These are phyloP conservation scores for Netelia inedita DNA, from an alignment of 2,888 invertebrate genomes.

Conservation along the genomic window DNA sequence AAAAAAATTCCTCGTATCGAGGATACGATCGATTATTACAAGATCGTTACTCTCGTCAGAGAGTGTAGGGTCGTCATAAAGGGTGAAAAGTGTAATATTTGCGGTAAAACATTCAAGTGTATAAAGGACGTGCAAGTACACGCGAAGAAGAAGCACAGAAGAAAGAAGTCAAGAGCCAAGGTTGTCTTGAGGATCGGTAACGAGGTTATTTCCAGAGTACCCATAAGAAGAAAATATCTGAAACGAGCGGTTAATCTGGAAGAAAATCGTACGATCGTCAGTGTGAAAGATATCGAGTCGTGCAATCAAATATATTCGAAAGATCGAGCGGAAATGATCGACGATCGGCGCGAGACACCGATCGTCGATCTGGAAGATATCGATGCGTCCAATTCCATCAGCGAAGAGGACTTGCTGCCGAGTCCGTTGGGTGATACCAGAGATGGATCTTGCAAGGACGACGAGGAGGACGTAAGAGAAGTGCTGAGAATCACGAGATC, in stretches of 20 bases:
- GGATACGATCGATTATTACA: conserved; percentile 25
- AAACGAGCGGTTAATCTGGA: conserved; percentile 22
- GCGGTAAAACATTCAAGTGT: conserved; percentile 76
- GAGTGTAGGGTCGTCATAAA: conserved; percentile 75
- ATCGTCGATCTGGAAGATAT: conserved; percentile 24
- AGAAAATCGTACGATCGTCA: not conserved
- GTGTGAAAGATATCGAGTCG: not conserved
- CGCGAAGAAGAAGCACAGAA: conserved; percentile 64
- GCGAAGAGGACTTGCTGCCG: conserved; percentile 2
- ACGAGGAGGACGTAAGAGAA: conserved; percentile 51
- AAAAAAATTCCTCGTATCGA: not conserved
- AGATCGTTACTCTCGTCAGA: conserved; percentile 31
- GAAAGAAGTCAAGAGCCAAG: conserved; percentile 37
- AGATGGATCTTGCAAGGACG: conserved; percentile 36
- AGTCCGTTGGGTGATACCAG: conserved; percentile 55
- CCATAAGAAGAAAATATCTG: conserved; percentile 73
- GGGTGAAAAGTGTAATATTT: conserved; percentile 73
- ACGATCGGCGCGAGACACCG: not conserved
- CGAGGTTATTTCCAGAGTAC: conserved; percentile 71
- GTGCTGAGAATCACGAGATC: conserved; percentile 69
- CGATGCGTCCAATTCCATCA: not conserved
- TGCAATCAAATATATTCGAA: conserved; percentile 16
- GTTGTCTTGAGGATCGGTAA: conserved; percentile 75
- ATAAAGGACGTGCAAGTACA: conserved; percentile 72
- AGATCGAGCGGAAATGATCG: not conserved